Conservation (phyloP, 2,797 vertebrate species). For the Gadopsis marmoratus region DNA sequence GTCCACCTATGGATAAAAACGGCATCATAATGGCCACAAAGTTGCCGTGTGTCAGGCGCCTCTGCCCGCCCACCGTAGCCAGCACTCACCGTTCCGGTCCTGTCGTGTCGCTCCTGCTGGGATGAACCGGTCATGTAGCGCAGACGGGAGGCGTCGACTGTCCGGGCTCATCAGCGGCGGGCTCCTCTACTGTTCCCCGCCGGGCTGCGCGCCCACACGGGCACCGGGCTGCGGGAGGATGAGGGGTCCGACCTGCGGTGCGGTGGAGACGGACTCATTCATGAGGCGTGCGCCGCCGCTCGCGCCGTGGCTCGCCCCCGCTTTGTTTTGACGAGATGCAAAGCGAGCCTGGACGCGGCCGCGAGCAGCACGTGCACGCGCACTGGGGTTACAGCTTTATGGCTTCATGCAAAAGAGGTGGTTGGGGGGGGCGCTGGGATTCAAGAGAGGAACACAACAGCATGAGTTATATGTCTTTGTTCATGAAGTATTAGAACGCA, state of each 20-base stretch:
- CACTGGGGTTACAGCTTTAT: conserved; percentile 31
- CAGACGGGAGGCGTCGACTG: conserved; percentile 25
- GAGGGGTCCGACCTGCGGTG: conserved; percentile 59
- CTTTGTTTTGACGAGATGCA: conserved; percentile 85
- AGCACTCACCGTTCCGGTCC: conserved; percentile 73
- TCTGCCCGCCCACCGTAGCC: conserved; percentile 63
- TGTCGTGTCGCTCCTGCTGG: conserved; percentile 62
- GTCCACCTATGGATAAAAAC: conserved; percentile 38
- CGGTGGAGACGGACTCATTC: conserved; percentile 72
- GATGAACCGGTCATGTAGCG: conserved; percentile 63
- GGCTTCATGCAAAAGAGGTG: conserved; percentile 28
- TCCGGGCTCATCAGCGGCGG: conserved; percentile 56
- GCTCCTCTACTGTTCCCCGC: conserved; percentile 43
- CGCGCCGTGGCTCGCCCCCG: conserved; percentile 73
- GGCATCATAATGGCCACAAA: conserved; percentile 63
- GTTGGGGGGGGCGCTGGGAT: neutral
- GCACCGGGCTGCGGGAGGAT: conserved; percentile 57
- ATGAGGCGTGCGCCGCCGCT: conserved; percentile 68
- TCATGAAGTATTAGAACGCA: neutral
- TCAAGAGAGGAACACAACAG: neutral
- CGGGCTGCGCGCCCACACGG: conserved; percentile 50
- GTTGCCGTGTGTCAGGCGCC: conserved; percentile 69
- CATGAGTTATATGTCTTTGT: neutral
- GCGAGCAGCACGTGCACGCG: conserved; percentile 63
- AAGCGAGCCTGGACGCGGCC: conserved; percentile 65